Evolutionary conservation across 2,113 vertebrate species (phyloP), one percentile per base, ranked within the genome.

Genomic region (Chitala chitala): DNA sequence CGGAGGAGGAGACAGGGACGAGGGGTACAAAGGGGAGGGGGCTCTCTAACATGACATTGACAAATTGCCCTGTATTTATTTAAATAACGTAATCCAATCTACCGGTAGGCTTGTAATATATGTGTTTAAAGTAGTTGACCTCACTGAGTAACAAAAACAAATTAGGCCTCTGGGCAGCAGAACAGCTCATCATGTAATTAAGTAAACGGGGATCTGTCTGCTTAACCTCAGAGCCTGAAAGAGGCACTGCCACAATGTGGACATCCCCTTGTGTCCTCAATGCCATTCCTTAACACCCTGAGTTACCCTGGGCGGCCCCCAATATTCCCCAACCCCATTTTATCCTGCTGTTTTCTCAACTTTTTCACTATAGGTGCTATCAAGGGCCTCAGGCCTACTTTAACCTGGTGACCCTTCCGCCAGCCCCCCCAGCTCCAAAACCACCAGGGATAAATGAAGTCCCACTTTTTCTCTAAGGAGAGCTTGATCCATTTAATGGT

Each of bases 31-130:
- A 90, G 89, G 87, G 84, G 87, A 89, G 89, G 89, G 83, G 85
- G 88, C 86, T 88, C 87, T 84, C 82, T 92, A 92, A 93, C 87
- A 87, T 94, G 93, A 94, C 93, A 94, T 91, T 98, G 94, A 96
- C 93, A 96, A 96, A 95, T 96, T 94, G 90, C 93, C 91, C 91
- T 84, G 89, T 92, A 93, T 94, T 95, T 98, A 96, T 95, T 95
- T 94, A 94, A 98, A 95, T 94, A 84, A 84, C 89, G 93, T 92
- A 95, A 96, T 83, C 86, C 84, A 94, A 95, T 96, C 90, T 90
- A 86, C 87, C 82, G 87, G 87, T 90, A 90, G 89, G 89, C 92
- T 90, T 92, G 88, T 89, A 93, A 93, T 92, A 89, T 90, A 89
- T 88, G 89, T 92, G 92, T 93, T 90, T 90, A 85, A 89, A 90